These are phyloP conservation scores for Enteromius unitaeniatus DNA, from an alignment of 2,797 vertebrate genomes.

Conservation along the genomic window DNA sequence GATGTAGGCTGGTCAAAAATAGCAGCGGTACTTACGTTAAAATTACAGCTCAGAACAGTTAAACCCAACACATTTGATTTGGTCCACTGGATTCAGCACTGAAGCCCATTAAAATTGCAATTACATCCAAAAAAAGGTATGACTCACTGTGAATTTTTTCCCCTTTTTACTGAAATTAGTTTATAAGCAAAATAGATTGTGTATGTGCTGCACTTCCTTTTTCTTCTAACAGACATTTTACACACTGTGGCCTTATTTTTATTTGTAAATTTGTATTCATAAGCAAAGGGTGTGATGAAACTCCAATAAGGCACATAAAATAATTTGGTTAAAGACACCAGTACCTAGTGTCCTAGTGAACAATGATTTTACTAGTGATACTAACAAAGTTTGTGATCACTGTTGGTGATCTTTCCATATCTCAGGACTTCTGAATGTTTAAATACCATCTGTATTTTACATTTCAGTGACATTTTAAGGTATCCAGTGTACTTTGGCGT, in stretches of 20 bases:
- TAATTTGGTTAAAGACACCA: not conserved
- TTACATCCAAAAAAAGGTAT: slow-evolving; percentile 64
- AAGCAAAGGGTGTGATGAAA: not conserved
- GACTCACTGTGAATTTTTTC: slow-evolving; percentile 50
- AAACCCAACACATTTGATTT: slow-evolving; percentile 58
- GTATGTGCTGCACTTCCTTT: not conserved
- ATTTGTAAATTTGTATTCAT: not conserved
- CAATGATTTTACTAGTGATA: not conserved
- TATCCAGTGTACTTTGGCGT: not conserved
- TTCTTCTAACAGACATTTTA: not conserved
- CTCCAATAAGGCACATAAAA: not conserved
- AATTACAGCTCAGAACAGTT: slow-evolving; percentile 14
- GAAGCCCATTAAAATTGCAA: slow-evolving; percentile 64
- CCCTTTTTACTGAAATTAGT: slow-evolving; percentile 36
- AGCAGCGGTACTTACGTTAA: not conserved
- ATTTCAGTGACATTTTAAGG: not conserved
- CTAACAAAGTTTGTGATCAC: too few species aligned
- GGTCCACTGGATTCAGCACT: slow-evolving; percentile 62
- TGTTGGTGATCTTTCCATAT: not conserved
- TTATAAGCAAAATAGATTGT: not conserved
- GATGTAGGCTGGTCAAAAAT: slow-evolving; percentile 10
- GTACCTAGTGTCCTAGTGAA: not conserved
- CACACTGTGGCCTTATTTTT: not conserved
- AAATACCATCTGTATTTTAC: not conserved
- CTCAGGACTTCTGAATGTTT: not conserved